A percentile compares a stretch with the other conserved stretches of the same genome.
These are phyloP conservation scores for Agrypnia vestita DNA, from an alignment of 1,140 invertebrate genomes.

Conservation along the genomic window DNA sequence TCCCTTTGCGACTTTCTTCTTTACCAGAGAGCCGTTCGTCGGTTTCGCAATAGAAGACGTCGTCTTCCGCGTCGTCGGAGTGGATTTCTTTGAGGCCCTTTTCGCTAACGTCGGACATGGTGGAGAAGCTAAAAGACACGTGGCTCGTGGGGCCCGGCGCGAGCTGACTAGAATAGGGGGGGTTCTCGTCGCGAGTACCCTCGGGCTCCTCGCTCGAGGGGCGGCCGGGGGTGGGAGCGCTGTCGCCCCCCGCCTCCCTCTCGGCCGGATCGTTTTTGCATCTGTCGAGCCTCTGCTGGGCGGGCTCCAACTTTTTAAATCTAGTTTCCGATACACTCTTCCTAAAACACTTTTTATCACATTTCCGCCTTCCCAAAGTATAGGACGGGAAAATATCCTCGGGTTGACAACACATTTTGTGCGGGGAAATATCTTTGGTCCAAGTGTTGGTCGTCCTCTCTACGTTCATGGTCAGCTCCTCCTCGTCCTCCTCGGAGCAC, in stretches of 20 bases:
- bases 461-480: constrained; percentile 66
- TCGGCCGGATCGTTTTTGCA: not conserved
- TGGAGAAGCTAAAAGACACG: constrained; percentile 59
- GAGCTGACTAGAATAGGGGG: constrained; percentile 36
- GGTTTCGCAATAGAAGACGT: constrained; percentile 69
- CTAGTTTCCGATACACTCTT: constrained; percentile 61
- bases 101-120: constrained; percentile 63
- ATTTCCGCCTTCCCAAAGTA: constrained; percentile 67
- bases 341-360: constrained; percentile 65
- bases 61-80: constrained; percentile 61
- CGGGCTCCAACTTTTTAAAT: constrained; percentile 39
- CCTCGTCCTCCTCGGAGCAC: constrained; percentile 86
- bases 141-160: constrained; percentile 32
- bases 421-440: constrained; percentile 65
- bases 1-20: constrained; percentile 66
- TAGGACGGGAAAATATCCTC: constrained; percentile 70
- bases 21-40: constrained; percentile 67
- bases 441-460: constrained; percentile 63
- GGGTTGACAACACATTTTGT: constrained; percentile 66
- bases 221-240: not conserved
- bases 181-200: not conserved
- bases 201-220: constrained; percentile 3
- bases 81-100: constrained; percentile 58
- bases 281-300: not conserved
- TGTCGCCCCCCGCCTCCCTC: constrained; percentile 14